phyloP scores from a whole-genome alignment of 2,888 invertebrate genomes.

The Idaea dimidiata region DNA sequence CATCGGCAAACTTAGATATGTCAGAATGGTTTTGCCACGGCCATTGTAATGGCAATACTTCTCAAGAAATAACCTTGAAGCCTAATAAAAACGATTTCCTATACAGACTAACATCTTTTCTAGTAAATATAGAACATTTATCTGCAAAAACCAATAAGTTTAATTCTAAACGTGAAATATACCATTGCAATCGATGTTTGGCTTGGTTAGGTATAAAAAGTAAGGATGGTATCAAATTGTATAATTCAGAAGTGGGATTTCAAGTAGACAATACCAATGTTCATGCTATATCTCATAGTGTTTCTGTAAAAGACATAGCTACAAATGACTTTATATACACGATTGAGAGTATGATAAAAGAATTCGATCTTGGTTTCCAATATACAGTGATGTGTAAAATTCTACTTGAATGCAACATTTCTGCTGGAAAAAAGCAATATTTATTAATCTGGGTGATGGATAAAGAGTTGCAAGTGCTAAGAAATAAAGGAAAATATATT shows the following conservation, averaged over 20 bases:
- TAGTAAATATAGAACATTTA: conserved; percentile 64
- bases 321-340: conserved; percentile 78
- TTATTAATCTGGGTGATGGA: conserved; percentile 83
- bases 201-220: conserved; percentile 79
- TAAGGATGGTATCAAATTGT: conserved; percentile 73
- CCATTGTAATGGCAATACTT: conserved; percentile 49
- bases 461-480: conserved; percentile 77
- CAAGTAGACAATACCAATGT: conserved; percentile 42
- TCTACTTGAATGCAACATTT: conserved; percentile 71
- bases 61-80: conserved; percentile 49
- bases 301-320: conserved; percentile 40
- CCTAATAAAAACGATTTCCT: conserved; percentile 79
- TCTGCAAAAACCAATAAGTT: conserved; percentile 69
- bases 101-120: conserved; percentile 79
- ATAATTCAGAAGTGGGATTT: conserved; percentile 80
- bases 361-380: conserved; percentile 69
- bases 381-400: conserved; percentile 79
- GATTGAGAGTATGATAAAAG: conserved; percentile 72
- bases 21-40: conserved; percentile 86
- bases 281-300: conserved; percentile 51
- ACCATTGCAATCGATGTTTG: conserved; percentile 80
- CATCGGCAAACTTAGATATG: conserved; percentile 80
- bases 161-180: conserved; percentile 63
- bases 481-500: conserved; percentile 46
- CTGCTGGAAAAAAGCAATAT: conserved; percentile 68